Evolutionary conservation across 2,797 vertebrate genomes (phyloP).

Genomic region (Pyrocephalus nanus): DNA sequence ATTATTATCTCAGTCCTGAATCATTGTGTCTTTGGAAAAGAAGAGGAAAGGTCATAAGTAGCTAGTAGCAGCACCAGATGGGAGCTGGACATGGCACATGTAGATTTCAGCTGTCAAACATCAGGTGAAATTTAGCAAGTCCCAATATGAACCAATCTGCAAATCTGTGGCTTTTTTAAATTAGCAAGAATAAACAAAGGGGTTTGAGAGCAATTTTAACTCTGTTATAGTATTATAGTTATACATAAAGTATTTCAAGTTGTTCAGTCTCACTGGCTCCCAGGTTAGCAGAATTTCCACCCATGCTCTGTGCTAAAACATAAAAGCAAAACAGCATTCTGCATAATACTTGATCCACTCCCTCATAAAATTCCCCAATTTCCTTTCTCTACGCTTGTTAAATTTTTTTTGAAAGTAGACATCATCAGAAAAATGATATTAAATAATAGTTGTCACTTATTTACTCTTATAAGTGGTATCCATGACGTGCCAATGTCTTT

Average conservation of each 20-base stretch:
- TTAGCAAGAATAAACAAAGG: neutral
- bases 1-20: neutral
- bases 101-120: neutral
- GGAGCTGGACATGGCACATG: neutral
- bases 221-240: neutral
- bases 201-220: neutral
- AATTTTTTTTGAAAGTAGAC: neutral
- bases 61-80: conserved; percentile 29
- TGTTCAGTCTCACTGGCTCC: neutral
- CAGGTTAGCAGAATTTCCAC: neutral
- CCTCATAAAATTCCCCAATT: neutral
- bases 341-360: neutral
- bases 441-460: neutral
- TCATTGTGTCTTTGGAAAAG: neutral
- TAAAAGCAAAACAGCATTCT: neutral
- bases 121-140: neutral
- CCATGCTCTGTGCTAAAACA: neutral
- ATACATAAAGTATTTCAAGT: neutral
- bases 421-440: neutral
- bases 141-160: neutral
- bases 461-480: neutral
- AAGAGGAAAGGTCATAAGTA: conserved; percentile 4
- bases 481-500: neutral
- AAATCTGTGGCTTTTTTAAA: neutral
- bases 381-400: neutral